Evolutionary conservation across 2,797 vertebrate species (phyloP).

Genomic region (Thunnus albacares): DNA sequence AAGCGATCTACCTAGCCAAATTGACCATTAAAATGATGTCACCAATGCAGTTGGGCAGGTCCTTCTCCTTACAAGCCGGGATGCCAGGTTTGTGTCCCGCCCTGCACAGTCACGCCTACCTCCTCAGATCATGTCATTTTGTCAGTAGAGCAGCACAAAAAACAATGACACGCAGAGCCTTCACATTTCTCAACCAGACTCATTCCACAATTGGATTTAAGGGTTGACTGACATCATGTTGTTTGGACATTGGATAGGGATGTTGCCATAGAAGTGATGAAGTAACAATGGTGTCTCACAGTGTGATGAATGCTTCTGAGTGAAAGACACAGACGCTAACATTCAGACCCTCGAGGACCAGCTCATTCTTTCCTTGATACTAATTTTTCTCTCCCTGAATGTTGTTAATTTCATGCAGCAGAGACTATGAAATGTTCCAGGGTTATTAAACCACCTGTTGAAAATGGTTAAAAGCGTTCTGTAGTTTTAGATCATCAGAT

Average conservation of each 20-base stretch:
- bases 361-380: not conserved
- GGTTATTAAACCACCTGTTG: not conserved
- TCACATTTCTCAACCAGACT: not conserved
- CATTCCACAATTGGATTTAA: not conserved
- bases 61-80: constrained; percentile 91
- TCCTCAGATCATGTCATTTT: not conserved
- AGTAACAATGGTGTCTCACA: too few species aligned
- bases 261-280: too few species aligned
- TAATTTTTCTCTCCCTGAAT: not conserved
- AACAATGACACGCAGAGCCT: not conserved
- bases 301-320: constrained; percentile 7
- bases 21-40: constrained; percentile 99
- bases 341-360: not conserved
- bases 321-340: not conserved
- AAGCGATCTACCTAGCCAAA: constrained; percentile 99
- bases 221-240: not conserved
- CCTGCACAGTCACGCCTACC: not conserved
- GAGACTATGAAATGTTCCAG: not conserved
- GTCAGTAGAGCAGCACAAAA: not conserved
- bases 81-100: constrained; percentile 87
- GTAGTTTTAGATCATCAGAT: not conserved
- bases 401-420: not conserved
- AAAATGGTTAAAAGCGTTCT: too few species aligned
- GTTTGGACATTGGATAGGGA: too few species aligned
- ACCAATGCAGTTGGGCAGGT: constrained; percentile 94